These are phyloP conservation scores for Eidolon dupreanum DNA, from an alignment of 2,797 vertebrate species.

Conservation along the genomic window DNA sequence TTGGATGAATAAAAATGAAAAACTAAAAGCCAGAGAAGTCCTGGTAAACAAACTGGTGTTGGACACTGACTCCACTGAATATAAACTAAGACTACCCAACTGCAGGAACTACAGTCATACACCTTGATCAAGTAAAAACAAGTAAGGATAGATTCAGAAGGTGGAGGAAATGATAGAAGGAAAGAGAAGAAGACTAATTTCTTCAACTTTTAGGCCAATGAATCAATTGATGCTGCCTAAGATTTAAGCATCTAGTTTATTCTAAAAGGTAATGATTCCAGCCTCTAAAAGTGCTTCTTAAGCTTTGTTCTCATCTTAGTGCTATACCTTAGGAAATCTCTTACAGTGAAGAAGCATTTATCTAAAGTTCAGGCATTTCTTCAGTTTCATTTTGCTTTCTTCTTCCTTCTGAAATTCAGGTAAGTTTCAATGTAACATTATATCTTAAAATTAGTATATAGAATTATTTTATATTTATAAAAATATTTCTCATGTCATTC, in stretches of 20 bases:
- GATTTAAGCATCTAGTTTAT: constrained; percentile 8
- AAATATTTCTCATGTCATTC: constrained; percentile 23
- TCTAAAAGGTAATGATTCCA: background rate
- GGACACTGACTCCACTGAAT: background rate
- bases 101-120: background rate
- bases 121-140: background rate
- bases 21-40: constrained; percentile 3
- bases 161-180: background rate
- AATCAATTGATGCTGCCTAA: background rate
- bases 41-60: background rate
- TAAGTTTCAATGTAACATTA: background rate
- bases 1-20: background rate
- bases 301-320: background rate
- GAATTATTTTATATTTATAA: constrained; percentile 11
- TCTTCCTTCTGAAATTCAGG: background rate
- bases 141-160: background rate
- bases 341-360: background rate
- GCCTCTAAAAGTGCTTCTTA: background rate
- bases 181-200: background rate
- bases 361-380: background rate
- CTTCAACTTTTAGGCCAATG: background rate
- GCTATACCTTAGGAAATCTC: background rate
- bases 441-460: background rate
- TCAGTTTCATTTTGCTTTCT: constrained; percentile 11
- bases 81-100: background rate